Base-by-base conservation (phyloP, 2,113 vertebrate genomes). In the Perccottus glenii region DNA sequence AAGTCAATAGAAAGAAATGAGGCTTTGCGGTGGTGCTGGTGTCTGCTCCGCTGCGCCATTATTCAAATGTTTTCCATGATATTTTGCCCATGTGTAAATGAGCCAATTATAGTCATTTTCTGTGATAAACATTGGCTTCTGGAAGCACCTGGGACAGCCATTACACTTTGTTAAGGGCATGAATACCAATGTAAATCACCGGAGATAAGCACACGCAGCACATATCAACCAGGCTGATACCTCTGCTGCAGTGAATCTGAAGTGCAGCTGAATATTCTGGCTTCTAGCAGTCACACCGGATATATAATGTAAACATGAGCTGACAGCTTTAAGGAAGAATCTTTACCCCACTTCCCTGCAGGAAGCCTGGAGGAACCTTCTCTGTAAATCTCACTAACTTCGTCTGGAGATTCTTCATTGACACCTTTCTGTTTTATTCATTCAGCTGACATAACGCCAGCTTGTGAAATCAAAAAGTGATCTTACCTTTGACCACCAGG, bases 401-500 rank as follows among this genome's bases (percentile, higher is more conserved):
- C 55, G 27, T 15, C 6, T 10, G 15, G 61, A 60, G 47, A 51
- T 15, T 16, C 60, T 33, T 62, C 14, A 60, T 9, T 47, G 32
- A 36, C 43, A 58, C 48, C 52, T 57, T 47, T 32, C 5, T 9
- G 10, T 12, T 19, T 32, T 45, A 44, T 65, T 79, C 32, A 43
- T 16, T 5, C 43, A 15, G 7, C 12, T 14, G 14, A 36, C 33
- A 55, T 14, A 45, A n/a, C n/a, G 5, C n/a, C n/a, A 51, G 14
- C 35, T 11, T 27, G 45, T 51, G 11, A 56, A 83, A 71, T 71
- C 43, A 9, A 0, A 32, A 32, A n/a, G 35, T 40, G 68, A 33
- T 56, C 84, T 75, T 90, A 97, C 97, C 97, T 96, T 96, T 87
- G 10, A 98, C 96, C 8, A 97, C 94, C 44, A 98, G 88, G 40